Conservation (phyloP, 2,797 vertebrate species). For the Bovichtus variegatus region DNA sequence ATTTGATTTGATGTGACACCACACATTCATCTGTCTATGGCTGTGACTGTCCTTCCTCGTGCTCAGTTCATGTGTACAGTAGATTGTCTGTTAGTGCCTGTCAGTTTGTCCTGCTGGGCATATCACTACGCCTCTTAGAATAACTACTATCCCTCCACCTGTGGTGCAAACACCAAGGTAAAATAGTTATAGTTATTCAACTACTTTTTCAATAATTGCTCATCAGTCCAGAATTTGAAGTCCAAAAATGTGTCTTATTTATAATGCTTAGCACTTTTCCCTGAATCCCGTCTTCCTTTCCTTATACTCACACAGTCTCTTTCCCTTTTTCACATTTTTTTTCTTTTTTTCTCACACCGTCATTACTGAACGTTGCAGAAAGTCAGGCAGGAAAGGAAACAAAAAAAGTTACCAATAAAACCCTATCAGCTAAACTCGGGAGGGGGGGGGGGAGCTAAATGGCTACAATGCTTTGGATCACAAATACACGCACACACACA, state of each 20-base stretch:
- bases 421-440: slow-evolving; percentile 49
- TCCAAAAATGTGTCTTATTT: slow-evolving; percentile 21
- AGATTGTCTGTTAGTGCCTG: slow-evolving; percentile 71
- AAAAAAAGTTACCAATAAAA: slow-evolving; percentile 43
- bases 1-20: slow-evolving; percentile 28
- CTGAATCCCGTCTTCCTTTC: slow-evolving; percentile 48
- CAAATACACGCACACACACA: slow-evolving; percentile 65
- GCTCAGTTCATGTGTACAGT: slow-evolving; percentile 36
- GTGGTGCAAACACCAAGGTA: slow-evolving; percentile 31
- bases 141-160: slow-evolving; percentile 20
- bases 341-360: slow-evolving; percentile 24
- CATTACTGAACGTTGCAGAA: slow-evolving; percentile 33
- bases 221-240: slow-evolving; percentile 10
- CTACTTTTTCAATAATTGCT: slow-evolving; percentile 30
- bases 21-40: slow-evolving; percentile 75
- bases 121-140: slow-evolving; percentile 16
- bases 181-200: slow-evolving; percentile 32
- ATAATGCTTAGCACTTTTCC: slow-evolving; percentile 36
- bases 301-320: slow-evolving; percentile 28
- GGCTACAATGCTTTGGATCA: slow-evolving; percentile 68
- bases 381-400: slow-evolving; percentile 46
- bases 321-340: slow-evolving; percentile 31
- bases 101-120: slow-evolving; percentile 41
- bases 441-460: slow-evolving; percentile 61
- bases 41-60: slow-evolving; percentile 50